A percentile compares a stretch with the other conserved stretches of the same genome.
These are phyloP conservation scores for Limnephilus rhombicus DNA, from an alignment of 2,888 invertebrate species.

Conservation along the genomic window DNA sequence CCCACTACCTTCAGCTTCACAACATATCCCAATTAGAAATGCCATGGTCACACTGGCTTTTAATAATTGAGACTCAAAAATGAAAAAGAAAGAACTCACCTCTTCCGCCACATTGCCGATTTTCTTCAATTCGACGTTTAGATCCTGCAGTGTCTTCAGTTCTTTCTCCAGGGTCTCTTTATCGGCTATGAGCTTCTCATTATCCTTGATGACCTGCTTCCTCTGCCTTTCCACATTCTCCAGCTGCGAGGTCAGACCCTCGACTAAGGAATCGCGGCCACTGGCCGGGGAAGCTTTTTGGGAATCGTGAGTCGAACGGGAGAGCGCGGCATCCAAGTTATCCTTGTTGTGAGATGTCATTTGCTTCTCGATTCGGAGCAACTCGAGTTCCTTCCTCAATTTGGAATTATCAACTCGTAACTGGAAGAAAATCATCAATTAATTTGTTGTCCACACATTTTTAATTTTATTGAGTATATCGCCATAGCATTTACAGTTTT, in stretches of 20 bases:
- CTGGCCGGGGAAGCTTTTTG: background rate
- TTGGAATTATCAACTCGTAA: constrained; percentile 68
- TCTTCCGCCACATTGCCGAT: background rate
- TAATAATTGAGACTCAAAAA: too few species aligned
- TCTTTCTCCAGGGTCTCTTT: constrained; percentile 69
- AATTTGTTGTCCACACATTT: too few species aligned
- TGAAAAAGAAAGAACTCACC: background rate
- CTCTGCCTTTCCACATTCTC: constrained; percentile 75
- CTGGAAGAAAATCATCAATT: constrained; percentile 66
- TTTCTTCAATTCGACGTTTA: constrained; percentile 4
- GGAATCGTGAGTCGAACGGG: background rate
- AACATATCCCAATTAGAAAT: too few species aligned
- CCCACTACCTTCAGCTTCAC: too few species aligned
- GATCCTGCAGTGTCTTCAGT: background rate
- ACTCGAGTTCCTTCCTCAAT: constrained; percentile 62
- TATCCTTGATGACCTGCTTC: constrained; percentile 75
- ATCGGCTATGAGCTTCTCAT: constrained; percentile 75
- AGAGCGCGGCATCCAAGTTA: background rate
- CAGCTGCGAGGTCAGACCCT: constrained; percentile 71
- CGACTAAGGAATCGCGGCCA: background rate
- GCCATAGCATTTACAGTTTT: too few species aligned
- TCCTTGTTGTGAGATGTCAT: background rate
- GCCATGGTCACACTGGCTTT: too few species aligned
- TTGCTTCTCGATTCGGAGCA: constrained; percentile 57
- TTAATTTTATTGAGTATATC: too few species aligned